Evolutionary conservation across 2,888 invertebrate genomes (phyloP), one percentile per base, ranked within the genome.

Genomic region (Brenthis ino): DNA sequence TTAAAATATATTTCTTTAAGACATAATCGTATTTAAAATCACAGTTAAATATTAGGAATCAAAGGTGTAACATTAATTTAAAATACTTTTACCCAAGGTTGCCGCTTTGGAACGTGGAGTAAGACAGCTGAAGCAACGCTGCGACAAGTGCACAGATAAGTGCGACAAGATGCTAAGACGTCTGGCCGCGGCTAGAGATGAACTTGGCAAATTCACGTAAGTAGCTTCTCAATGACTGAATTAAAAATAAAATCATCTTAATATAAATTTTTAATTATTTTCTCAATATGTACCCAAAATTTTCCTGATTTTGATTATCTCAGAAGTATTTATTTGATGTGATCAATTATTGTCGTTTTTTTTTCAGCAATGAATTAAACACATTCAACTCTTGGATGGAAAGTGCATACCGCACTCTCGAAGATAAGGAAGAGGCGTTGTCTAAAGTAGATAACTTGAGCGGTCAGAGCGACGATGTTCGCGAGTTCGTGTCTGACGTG

Each of bases 401-500:
- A 71, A 94, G 95, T 74, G 97, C 98, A 0, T 95, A 96, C 77
- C 94, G 96, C 65, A 94, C 94, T 0, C 91, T 98, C 12, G 97
- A 97, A 82, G 98, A 98, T 75, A 97, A 97, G 83, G 98, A 98
- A 80, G 94, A 96, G 1, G 95, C 96, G 0, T 86, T 98, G 6
- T 96, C 96, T 12, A 96, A 97, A 81, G 86, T 98, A 75, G 95
- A 95, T 77, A 94, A 95, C 66, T 85, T 97, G 28, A 93, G 95
- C 56, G 94, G 94, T 12, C 96, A 96, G 81, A 94, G 95, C 37
- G 97, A 98, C 75, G 95, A 95, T n/a, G 96, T 97, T 6, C 94
- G 97, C 50, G 98, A 97, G 79, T 97, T 98, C 85, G 96, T 98
- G 47, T 96, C 96, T 73, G 98, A 98, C 87, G 98, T 99, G 3